phyloP scores from a whole-genome alignment of 2,888 invertebrate species.

The Lepidocyrtoides sp. region DNA sequence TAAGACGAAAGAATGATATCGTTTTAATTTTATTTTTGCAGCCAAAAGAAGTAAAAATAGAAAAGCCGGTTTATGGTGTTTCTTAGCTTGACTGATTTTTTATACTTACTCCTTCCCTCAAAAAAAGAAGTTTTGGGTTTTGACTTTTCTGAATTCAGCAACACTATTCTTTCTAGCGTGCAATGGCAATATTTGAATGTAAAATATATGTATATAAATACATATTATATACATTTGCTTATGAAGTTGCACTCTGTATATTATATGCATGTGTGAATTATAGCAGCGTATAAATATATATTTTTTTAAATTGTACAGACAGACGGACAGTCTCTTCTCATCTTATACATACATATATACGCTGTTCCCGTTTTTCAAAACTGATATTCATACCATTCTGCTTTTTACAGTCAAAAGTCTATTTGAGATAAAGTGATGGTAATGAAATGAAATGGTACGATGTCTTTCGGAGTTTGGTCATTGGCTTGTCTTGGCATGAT shows the following conservation, averaged over 20 bases:
- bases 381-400: background rate
- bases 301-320: background rate
- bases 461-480: too few relatives aligned
- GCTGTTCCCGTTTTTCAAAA: background rate
- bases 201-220: background rate
- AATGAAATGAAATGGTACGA: constrained; percentile 7
- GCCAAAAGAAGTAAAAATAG: constrained; percentile 55
- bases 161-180: constrained; percentile 42
- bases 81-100: constrained; percentile 68
- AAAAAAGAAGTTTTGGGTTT: constrained; percentile 30
- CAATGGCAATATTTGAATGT: constrained; percentile 37
- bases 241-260: too few relatives aligned
- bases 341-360: background rate
- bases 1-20: constrained; percentile 70
- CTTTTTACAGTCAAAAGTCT: constrained; percentile 25
- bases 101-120: constrained; percentile 21
- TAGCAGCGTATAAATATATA: background rate
- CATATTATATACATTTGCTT: too few relatives aligned
- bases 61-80: constrained; percentile 73
- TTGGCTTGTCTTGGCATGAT: background rate
- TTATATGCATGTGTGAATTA: background rate
- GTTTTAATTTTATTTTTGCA: constrained; percentile 72
- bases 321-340: background rate
- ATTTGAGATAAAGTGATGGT: constrained; percentile 18
- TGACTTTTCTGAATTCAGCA: constrained; percentile 42